phyloP scores from a whole-genome alignment of 1,140 invertebrate species.

The Arion vulgaris region DNA sequence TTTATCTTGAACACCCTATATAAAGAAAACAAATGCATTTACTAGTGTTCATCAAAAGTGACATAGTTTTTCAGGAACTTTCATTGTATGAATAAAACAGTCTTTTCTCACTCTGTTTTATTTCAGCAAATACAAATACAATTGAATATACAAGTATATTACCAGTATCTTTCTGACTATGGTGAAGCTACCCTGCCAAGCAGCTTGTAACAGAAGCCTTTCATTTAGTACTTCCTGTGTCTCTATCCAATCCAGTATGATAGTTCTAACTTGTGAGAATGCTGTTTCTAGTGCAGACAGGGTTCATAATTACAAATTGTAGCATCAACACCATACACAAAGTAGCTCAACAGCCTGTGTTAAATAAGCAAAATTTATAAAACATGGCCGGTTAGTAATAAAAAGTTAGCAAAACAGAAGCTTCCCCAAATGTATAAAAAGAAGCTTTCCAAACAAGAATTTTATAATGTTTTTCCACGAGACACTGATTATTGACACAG shows the following conservation, averaged over 20 bases:
- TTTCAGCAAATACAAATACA: neutral
- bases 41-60: too few relatives aligned
- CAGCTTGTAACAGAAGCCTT: conserved; percentile 65
- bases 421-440: too few relatives aligned
- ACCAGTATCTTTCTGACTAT: conserved; percentile 66
- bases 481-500: too few relatives aligned
- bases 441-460: too few relatives aligned
- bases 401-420: too few relatives aligned
- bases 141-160: conserved; percentile 4
- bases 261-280: conserved; percentile 58
- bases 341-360: conserved; percentile 67
- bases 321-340: conserved; percentile 68
- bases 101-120: too few relatives aligned
- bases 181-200: conserved; percentile 68
- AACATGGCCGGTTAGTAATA: too few relatives aligned
- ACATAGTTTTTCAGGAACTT: too few relatives aligned
- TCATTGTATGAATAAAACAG: too few relatives aligned
- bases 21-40: too few relatives aligned
- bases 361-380: neutral
- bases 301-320: conserved; percentile 69
- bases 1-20: too few relatives aligned
- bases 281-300: conserved; percentile 69
- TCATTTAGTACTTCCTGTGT: conserved; percentile 58
- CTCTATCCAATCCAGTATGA: conserved; percentile 66
- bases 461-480: too few relatives aligned